These are phyloP conservation scores for Gorsachius magnificus DNA, from an alignment of 2,797 vertebrate genomes.

Conservation along the genomic window DNA sequence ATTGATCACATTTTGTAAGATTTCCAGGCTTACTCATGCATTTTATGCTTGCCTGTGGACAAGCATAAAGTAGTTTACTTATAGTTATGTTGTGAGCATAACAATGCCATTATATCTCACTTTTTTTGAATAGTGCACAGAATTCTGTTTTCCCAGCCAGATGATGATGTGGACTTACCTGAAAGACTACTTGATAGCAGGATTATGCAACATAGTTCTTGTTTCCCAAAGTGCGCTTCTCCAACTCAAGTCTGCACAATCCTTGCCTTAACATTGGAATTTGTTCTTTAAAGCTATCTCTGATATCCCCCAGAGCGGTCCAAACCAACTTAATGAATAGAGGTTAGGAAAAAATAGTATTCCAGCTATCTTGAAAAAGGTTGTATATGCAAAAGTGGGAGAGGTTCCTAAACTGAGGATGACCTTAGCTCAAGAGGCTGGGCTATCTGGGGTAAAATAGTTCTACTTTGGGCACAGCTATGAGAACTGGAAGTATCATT, in stretches of 20 bases:
- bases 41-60: background rate
- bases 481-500: background rate
- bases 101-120: background rate
- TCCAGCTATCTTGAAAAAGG: background rate
- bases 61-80: background rate
- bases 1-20: background rate
- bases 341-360: background rate
- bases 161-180: background rate
- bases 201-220: background rate
- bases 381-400: background rate
- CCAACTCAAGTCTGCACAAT: background rate
- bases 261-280: background rate
- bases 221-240: background rate
- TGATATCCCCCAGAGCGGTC: background rate
- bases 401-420: background rate
- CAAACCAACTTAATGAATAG: background rate
- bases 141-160: background rate
- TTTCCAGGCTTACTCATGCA: slow-evolving; percentile 2
- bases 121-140: background rate
- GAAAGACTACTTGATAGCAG: background rate
- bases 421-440: background rate
- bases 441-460: background rate
- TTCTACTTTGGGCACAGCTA: background rate
- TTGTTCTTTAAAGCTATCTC: background rate
- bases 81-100: background rate